Evolutionary conservation across 1,140 invertebrate species (phyloP), one percentile per base, ranked within the genome.

Genomic region (Amyelois transitella): DNA sequence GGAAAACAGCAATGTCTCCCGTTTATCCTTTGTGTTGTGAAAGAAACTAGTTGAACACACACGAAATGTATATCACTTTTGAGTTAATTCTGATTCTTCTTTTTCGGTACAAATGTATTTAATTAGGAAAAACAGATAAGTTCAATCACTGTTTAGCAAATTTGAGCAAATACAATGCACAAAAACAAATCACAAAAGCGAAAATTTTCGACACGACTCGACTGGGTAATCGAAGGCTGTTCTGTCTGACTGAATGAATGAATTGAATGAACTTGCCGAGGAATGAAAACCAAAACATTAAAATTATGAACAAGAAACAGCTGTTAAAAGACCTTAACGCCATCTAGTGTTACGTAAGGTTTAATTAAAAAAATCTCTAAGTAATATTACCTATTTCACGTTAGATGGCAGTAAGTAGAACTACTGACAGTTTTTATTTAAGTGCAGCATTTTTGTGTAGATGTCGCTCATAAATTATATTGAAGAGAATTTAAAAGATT

Each of bases 1-100:
- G 54, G 57, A 58, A 61, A 70, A 70, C 63, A 69, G 64, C 57
- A 48, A 58, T 66, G 56, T 64, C 56, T 62, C 61, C 65, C 59
- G 60, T 69, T 44, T 69, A 66, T 80, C 71, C 73, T 77, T 80
- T 80, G 77, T 72, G 64, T 80, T 80, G 77, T 71, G 67, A 70
- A 77, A 74, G 65, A 65, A 68, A 64, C 58, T 63, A 64, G 54
- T 54, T 64, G 61, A 69, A 69, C 65, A 61, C 64, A 73, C 59
- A 64, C 49, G 51, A 45, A 22, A 17, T 25, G 18, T 18, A 57
- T 44, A 25, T 12, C 45, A 21, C 45, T 48, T 21, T 22, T 6
- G 4, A 21, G 19, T 48, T 20, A 45, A 2, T 45, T 20, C 25
- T 47, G 18, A 51, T 47, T 48, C 45, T 53, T 51, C 48, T 51